Evolutionary conservation across 2,113 vertebrate species (phyloP).

Genomic region (Saguinus imperator): DNA sequence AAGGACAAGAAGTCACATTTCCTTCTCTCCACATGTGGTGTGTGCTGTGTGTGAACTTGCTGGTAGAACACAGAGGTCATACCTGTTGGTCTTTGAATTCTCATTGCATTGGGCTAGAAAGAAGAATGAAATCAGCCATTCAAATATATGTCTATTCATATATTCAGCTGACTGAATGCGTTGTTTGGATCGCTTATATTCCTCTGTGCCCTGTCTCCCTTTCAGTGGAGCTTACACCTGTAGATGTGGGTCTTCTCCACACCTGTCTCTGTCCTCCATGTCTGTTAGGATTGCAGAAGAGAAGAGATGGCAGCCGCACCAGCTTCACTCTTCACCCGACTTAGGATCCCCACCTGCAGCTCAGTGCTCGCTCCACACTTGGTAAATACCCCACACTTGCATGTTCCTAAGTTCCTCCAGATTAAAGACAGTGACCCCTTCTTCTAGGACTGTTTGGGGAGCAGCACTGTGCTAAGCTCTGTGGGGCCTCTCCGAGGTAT

Average conservation of each 20-base stretch:
- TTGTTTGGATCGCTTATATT: no score
- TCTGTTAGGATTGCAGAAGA: background rate
- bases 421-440: background rate
- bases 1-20: background rate
- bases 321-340: background rate
- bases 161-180: background rate
- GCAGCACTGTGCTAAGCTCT: background rate
- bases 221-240: background rate
- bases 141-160: background rate
- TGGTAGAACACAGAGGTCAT: background rate
- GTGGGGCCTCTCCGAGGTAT: fast-evolving
- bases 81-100: background rate
- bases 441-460: background rate
- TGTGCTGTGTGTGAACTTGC: fast-evolving
- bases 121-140: background rate
- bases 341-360: no score
- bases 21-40: background rate
- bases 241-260: background rate
- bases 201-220: background rate
- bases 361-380: no score
- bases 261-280: background rate
- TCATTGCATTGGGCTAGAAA: background rate
- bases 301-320: fast-evolving
- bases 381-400: background rate
- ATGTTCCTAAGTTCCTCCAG: background rate